Evolutionary conservation across 1,140 invertebrate species (phyloP), one percentile per base, ranked within the genome.

Genomic region (Caenorhabditis briggsae): DNA sequence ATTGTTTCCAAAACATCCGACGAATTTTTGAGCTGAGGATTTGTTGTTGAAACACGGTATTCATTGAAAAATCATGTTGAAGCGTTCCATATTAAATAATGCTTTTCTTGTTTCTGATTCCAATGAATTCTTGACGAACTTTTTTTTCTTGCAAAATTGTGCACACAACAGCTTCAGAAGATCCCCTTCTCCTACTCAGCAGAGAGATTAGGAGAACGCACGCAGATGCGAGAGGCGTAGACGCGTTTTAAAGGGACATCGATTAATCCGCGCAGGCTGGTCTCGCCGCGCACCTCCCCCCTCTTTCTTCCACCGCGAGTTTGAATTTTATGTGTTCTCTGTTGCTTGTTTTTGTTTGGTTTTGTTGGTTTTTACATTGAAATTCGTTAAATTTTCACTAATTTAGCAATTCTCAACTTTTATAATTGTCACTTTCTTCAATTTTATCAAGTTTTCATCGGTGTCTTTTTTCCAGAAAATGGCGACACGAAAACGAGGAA

Each of bases 401-500:
- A 16, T 70, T 70, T 70, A 8, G 6, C 7, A 0, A 8, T 58
- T 18, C 33, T 33, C 33, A 33, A 33, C 33, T 33, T 33, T 33
- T 33, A 33, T 33, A 33, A 33, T 33, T 33, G 33, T 33, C 3
- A 3, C 33, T n/a, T 5, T 5, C 7, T 58, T n/a, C 16, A 58
- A 58, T n/a, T 20, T 5, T 5, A 33, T 20, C 6, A 12, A 7
- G 9, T 25, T 11, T 9, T 23, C 23, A 61, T 33, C 2, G 12
- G 11, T 5, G 9, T 5, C n/a, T 25, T 25, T 11, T 43, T 78
- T 78, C 23, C 70, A 78, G 70, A 78, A 78, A 48, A 78, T 78
- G 70, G 12, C 70, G 70, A 0, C 70, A n/a, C 70, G 70, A 11
- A 78, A 78, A 78, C 46, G 70, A 78, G 70, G 70, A 53, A 78